Percentiles rank a stretch among this genome's conserved stretches.
phyloP scores from a whole-genome alignment of 2,113 vertebrate species.

The Synchiropus splendidus region DNA sequence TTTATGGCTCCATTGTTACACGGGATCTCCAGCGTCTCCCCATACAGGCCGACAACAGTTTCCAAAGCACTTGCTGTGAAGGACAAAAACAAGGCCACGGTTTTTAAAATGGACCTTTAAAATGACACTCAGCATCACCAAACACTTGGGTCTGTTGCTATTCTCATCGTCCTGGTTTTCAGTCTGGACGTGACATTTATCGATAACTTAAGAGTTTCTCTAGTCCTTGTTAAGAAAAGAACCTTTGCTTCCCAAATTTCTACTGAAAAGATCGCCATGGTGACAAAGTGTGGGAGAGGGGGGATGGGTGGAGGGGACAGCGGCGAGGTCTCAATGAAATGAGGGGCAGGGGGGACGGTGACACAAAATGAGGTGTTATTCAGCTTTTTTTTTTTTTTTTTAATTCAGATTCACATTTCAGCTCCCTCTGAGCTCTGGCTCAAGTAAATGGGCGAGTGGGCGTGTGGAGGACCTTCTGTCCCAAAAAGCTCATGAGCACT shows the following conservation, averaged over 20 bases:
- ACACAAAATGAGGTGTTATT: conserved; percentile 30
- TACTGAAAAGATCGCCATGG: conserved; percentile 47
- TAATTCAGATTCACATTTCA: conserved; percentile 32
- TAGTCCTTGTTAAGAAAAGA: conserved; percentile 17
- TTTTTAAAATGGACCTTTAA: not conserved
- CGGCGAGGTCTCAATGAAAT: conserved; percentile 33
- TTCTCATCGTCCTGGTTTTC: not conserved
- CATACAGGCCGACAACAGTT: conserved; percentile 74
- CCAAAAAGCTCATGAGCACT: conserved; percentile 16
- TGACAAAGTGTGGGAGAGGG: conserved; percentile 41
- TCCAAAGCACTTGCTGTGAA: conserved; percentile 68
- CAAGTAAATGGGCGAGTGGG: conserved; percentile 11
- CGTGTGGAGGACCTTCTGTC: conserved; percentile 15
- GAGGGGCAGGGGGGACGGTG: conserved; percentile 32
- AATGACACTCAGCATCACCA: conserved; percentile 13
- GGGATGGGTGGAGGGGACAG: conserved; percentile 18
- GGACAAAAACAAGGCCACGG: conserved; percentile 23
- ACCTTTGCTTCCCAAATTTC: conserved; percentile 21
- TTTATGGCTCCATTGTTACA: conserved; percentile 58
- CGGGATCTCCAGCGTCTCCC: conserved; percentile 80
- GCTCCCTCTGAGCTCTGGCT: conserved; percentile 22
- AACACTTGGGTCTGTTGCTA: not conserved
- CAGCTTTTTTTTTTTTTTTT: conserved; percentile 14
- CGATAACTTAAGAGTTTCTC: not conserved
- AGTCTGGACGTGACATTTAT: too few relatives aligned